A percentile compares a stretch with the other conserved stretches of the same genome.
phyloP scores from a whole-genome alignment of 1,140 invertebrate species.

The Drosophila athabasca region DNA sequence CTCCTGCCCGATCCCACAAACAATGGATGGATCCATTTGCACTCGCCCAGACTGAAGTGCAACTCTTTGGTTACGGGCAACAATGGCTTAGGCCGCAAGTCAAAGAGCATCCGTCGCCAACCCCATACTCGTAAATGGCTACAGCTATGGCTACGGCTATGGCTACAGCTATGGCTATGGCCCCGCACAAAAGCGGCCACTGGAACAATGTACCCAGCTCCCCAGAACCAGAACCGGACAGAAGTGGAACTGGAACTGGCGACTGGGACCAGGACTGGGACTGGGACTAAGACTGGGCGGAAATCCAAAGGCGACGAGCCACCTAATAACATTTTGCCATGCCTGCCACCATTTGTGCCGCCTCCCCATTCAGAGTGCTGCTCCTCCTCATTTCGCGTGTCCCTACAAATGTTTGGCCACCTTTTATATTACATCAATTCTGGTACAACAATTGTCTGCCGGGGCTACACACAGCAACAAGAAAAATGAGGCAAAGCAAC shows the following conservation, averaged over 20 bases:
- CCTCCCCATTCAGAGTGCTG: not conserved
- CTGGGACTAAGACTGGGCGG: constrained; percentile 26
- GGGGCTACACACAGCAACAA: constrained; percentile 30
- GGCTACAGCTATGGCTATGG: constrained; percentile 6
- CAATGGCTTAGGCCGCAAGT: constrained; percentile 59
- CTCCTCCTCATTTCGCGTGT: constrained; percentile 33
- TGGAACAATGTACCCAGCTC: constrained; percentile 54
- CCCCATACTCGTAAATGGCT: constrained; percentile 58
- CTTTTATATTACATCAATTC: constrained; percentile 69
- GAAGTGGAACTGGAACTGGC: constrained; percentile 37
- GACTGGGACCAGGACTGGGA: not conserved
- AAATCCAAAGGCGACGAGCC: constrained; percentile 70
- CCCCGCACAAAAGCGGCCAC: constrained; percentile 53
- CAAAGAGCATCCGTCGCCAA: constrained; percentile 68
- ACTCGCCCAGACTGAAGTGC: constrained; percentile 66
- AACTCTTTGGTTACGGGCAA: constrained; percentile 62
- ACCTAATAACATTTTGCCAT: constrained; percentile 69
- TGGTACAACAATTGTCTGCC: constrained; percentile 54
- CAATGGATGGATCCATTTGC: constrained; percentile 74
- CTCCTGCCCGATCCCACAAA: constrained; percentile 29
- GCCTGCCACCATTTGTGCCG: constrained; percentile 5
- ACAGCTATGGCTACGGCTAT: constrained; percentile 11
- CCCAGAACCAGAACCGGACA: constrained; percentile 12
- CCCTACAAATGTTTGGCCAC: constrained; percentile 70
- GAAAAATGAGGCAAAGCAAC: constrained; percentile 54